phyloP scores from a whole-genome alignment of 2,797 vertebrate species.

The Muraenolepis orangiensis region DNA sequence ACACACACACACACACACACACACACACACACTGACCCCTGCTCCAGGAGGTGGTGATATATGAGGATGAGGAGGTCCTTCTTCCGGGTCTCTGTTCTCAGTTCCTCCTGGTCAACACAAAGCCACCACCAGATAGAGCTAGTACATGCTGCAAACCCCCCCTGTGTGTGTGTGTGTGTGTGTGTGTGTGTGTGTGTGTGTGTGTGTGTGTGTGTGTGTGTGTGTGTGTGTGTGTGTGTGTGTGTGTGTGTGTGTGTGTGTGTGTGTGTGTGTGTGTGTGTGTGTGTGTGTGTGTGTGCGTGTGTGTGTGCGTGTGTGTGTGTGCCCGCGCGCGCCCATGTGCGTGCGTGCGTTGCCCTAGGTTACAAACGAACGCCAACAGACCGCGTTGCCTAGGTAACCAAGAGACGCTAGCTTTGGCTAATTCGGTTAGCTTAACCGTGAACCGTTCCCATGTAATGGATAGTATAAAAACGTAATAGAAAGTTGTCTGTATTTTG shows the following conservation, averaged over 20 bases:
- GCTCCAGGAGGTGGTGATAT: conserved; percentile 84
- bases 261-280: too few relatives aligned
- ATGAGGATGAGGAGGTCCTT: conserved; percentile 91
- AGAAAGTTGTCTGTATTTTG: not conserved
- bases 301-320: too few relatives aligned
- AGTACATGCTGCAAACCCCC: not conserved
- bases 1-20: conserved; percentile 6
- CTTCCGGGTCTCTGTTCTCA: conserved; percentile 81
- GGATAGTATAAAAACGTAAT: not conserved
- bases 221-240: too few relatives aligned
- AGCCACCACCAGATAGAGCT: not conserved
- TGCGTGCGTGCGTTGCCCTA: not conserved
- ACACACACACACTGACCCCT: conserved; percentile 79
- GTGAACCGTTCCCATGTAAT: not conserved
- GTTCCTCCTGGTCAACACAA: conserved; percentile 76
- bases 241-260: too few relatives aligned
- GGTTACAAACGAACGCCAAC: not conserved
- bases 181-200: too few relatives aligned
- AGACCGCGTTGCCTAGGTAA: too few relatives aligned
- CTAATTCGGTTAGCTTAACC: not conserved
- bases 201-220: not conserved
- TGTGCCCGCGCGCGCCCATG: too few relatives aligned
- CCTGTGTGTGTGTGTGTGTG: not conserved
- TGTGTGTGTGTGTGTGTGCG: too few relatives aligned
- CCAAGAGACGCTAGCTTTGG: not conserved